phyloP scores from a whole-genome alignment of 2,888 invertebrate species.

The Itoplectis maculator region DNA sequence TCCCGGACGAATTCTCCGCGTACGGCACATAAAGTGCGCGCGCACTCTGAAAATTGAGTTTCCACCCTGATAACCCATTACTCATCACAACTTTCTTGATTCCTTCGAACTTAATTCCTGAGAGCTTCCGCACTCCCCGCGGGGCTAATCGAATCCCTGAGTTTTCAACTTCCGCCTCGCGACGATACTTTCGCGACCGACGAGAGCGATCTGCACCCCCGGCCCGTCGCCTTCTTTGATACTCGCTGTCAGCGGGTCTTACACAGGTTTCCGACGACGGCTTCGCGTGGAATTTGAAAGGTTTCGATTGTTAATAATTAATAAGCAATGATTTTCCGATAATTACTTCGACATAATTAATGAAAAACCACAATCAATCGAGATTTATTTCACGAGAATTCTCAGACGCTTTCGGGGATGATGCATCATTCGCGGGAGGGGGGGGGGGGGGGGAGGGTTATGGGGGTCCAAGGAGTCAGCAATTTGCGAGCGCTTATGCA shows the following conservation, averaged over 20 bases:
- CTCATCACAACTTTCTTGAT: constrained; percentile 62
- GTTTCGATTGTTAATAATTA: neutral
- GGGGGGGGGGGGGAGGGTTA: constrained; percentile 26
- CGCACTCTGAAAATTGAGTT: constrained; percentile 60
- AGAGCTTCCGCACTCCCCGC: constrained; percentile 40
- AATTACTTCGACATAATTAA: neutral
- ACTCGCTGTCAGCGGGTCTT: constrained; percentile 39
- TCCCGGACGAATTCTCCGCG: neutral
- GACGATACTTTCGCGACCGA: no score
- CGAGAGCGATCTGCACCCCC: no score
- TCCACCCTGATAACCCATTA: constrained; percentile 65
- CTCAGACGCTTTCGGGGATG: constrained; percentile 21
- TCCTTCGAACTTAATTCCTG: constrained; percentile 58
- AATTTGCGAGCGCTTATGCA: constrained; percentile 56
- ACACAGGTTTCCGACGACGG: constrained; percentile 32
- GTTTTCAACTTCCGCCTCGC: constrained; percentile 61
- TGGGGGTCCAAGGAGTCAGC: constrained; percentile 56
- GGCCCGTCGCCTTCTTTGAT: constrained; percentile 56
- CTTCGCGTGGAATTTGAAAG: constrained; percentile 8
- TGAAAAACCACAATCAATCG: neutral
- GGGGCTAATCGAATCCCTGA: constrained; percentile 60
- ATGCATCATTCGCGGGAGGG: constrained; percentile 20
- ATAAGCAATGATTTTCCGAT: neutral
- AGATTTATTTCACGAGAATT: constrained; percentile 23
- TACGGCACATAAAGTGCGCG: no score